Conservation (phyloP, 2,888 invertebrate species). For the Mycalesis mineus region DNA sequence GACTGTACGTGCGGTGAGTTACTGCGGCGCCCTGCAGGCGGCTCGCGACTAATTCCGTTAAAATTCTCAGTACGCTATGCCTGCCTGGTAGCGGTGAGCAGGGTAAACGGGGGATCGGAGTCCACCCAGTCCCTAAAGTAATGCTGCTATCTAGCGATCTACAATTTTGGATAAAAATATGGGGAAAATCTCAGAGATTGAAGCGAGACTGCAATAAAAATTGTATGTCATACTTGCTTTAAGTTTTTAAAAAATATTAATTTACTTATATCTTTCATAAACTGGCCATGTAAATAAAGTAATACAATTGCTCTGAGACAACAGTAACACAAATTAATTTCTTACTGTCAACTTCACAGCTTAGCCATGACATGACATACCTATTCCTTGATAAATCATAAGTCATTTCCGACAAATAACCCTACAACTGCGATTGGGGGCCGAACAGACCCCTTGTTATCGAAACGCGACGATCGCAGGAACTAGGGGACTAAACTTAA, state of each 20-base stretch:
- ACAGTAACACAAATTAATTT: not conserved
- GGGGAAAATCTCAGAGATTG: not conserved
- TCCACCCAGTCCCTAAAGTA: constrained; percentile 26
- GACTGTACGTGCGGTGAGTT: constrained; percentile 54
- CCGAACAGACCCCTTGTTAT: constrained; percentile 50
- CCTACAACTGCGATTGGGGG: constrained; percentile 43
- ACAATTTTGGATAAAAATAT: not conserved
- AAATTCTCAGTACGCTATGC: constrained; percentile 71
- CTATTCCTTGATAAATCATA: constrained; percentile 9
- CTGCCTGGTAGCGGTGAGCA: constrained; percentile 69
- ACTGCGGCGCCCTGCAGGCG: constrained; percentile 75
- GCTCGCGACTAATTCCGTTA: constrained; percentile 74
- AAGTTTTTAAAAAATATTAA: no score
- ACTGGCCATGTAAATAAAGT: no score
- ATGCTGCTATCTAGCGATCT: constrained; percentile 9
- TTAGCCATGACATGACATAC: no score
- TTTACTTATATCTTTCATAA: no score
- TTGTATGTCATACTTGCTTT: not conserved
- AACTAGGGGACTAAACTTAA: constrained; percentile 53
- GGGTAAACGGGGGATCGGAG: constrained; percentile 62
- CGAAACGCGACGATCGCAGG: constrained; percentile 60
- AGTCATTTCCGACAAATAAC: constrained; percentile 34
- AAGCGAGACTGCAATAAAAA: not conserved
- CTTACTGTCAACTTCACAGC: not conserved
- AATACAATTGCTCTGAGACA: no score